phyloP scores from a whole-genome alignment of 2,113 vertebrate genomes.

The Gasterosteus aculeatus region DNA sequence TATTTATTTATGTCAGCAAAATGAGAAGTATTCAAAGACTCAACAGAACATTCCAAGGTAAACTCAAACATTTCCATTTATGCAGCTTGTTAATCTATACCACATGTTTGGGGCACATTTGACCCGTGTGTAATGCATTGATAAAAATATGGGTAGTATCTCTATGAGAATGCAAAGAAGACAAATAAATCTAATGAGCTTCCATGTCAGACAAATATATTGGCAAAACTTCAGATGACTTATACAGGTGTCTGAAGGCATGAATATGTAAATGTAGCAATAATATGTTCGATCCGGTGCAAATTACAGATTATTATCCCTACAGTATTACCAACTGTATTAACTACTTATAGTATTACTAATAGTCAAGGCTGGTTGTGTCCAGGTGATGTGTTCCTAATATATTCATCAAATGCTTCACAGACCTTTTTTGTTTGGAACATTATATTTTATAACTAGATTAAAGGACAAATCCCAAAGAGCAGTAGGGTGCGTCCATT shows the following conservation, averaged over 20 bases:
- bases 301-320: neutral
- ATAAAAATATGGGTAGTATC: neutral
- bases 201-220: neutral
- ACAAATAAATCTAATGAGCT: neutral
- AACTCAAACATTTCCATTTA: too few species aligned
- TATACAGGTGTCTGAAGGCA: neutral
- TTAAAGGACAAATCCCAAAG: conserved; percentile 42
- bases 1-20: neutral
- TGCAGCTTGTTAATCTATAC: neutral
- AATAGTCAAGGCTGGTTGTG: neutral
- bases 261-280: neutral
- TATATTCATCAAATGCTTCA: neutral
- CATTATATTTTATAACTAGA: neutral
- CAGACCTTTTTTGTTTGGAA: neutral
- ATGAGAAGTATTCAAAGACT: too few species aligned
- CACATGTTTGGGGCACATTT: neutral
- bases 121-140: neutral
- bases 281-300: neutral
- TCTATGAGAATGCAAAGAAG: neutral
- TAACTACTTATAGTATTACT: neutral
- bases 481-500: neutral
- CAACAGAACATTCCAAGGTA: too few species aligned
- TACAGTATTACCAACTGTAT: too few species aligned
- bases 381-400: neutral
- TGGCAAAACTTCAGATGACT: neutral